Percentiles rank a stretch among this genome's conserved stretches.
These are phyloP conservation scores for Saguinus imperator DNA, from an alignment of 2,113 vertebrate species.

Conservation along the genomic window DNA sequence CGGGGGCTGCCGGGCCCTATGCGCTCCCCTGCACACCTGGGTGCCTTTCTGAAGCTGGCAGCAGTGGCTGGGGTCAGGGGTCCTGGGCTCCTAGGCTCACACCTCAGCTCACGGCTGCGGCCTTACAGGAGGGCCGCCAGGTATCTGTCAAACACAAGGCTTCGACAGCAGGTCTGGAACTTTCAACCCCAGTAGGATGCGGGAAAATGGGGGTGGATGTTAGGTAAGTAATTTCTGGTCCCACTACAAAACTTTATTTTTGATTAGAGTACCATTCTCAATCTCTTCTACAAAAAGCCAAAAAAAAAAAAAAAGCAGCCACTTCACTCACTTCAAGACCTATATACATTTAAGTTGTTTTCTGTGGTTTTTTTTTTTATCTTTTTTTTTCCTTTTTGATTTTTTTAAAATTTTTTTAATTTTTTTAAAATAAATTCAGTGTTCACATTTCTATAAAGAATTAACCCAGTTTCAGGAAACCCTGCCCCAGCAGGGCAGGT, in stretches of 20 bases:
- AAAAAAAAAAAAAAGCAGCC: constrained; percentile 40
- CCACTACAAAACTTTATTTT: constrained; percentile 75
- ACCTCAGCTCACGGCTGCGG: neutral
- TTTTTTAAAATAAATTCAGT: constrained; percentile 74
- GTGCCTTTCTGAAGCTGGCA: neutral
- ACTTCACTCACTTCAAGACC: constrained; percentile 67
- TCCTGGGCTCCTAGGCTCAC: neutral
- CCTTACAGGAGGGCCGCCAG: neutral
- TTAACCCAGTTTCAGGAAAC: constrained; percentile 70
- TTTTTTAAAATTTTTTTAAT: neutral
- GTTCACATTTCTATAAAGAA: constrained; percentile 80
- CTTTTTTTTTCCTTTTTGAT: neutral
- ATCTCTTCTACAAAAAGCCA: constrained; percentile 63
- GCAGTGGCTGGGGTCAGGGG: neutral
- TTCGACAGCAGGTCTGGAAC: constrained; percentile 11
- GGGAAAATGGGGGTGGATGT: neutral
- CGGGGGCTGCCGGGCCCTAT: neutral
- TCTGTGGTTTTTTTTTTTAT: constrained; percentile 51
- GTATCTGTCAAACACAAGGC: constrained; percentile 11
- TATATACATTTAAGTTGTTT: constrained; percentile 78
- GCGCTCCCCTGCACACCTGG: neutral
- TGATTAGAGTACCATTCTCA: constrained; percentile 79
- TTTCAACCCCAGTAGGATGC: neutral
- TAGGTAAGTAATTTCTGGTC: constrained; percentile 74
- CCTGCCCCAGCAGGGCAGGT: constrained; percentile 18